phyloP scores from a whole-genome alignment of 2,113 vertebrate species.

The Xenopus tropicalis region UCB_Xtro_10.0 CM004450.2:54920501-54921000 shows the following conservation, averaged over 20 bases:
- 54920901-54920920: not conserved
- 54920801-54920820: conserved; percentile 14
- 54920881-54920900: not conserved
- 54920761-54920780: conserved; percentile 20
- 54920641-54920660: conserved; percentile 9
- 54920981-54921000: too few species aligned
- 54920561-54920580: conserved; percentile 3
- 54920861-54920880: conserved; percentile 1
- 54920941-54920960: too few species aligned
- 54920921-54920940: too few species aligned
- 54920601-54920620: conserved; percentile 5
- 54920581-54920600: not conserved
- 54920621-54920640: not conserved
- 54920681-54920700: conserved; percentile 8
- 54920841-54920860: conserved; percentile 12
- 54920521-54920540: not conserved
- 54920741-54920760: conserved; percentile 1
- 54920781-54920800: conserved; percentile 4
- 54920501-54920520: not conserved
- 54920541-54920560: not conserved
- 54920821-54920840: conserved; percentile 2
- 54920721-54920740: conserved; percentile 23
- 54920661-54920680: conserved; percentile 14
- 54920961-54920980: too few species aligned
- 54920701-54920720: conserved; percentile 19